Evolutionary conservation across 2,113 vertebrate species (phyloP), one percentile per base, ranked within the genome.

Genomic region (Spea multiplicata): DNA sequence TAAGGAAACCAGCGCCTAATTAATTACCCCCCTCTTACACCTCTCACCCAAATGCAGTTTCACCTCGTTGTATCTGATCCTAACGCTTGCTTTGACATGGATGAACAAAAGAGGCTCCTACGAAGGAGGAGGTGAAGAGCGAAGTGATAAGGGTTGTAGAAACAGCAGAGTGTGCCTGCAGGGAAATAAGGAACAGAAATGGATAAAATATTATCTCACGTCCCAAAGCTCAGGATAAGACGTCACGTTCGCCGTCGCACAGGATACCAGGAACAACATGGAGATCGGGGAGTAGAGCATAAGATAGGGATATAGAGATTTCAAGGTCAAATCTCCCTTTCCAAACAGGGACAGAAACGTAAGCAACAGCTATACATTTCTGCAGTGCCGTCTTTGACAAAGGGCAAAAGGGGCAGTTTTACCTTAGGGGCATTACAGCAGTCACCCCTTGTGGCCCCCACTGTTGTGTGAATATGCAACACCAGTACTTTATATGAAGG

Each of bases 51-150:
- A 48, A 45, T 52, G 59, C 49, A 55, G 62, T 72, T 71, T 73
- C 71, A 68, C 64, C 71, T 59, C 62, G 65, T 50, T 45, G n/a
- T 80, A 80, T 80, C 77, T 80, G 77, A 80, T 80, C 71, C 70
- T 13, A 80, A 67, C 64, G 66, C 77, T 73, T 80, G 71, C 71
- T 67, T 80, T 73, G 77, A 80, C 71, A 73, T 53, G 47, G 16
- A 47, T 8, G 69, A 80, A 80, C 77, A 80, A 80, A 80, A 53
- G 77, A 73, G 48, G 50, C 62, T 57, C 61, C 46, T 73, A 55
- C 70, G 73, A 44, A 80, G 61, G 47, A 67, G 64, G 52, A 48
- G 75, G 71, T 16, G 30, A 44, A 80, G 77, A 80, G 64, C 77
- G 45, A 5, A 73, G 77, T 3, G 77, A 80, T 73, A 73, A 80